Base-by-base conservation (phyloP, 2,888 invertebrate species). In the Eucera pruinosa region DNA sequence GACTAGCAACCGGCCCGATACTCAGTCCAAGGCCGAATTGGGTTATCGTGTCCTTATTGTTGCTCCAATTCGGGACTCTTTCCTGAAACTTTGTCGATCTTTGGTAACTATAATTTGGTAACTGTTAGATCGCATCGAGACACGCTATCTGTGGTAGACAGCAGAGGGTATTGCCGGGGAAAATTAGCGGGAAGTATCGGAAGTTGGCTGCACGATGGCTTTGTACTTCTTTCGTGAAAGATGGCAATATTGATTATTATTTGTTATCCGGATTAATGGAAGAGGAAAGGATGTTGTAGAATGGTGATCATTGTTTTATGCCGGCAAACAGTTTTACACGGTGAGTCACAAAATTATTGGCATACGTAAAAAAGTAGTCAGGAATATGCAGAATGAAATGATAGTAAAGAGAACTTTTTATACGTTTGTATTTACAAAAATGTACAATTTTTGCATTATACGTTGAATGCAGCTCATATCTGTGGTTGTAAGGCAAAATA, bases 1-100 rank as follows among this genome's bases (percentile, higher is more conserved):
- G 36, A 52, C 61, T 30, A 15, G 9, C 60, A 30, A 23, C 39
- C n/a, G 39, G 57, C 50, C 77, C 66, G 70, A 67, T 66, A 68
- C 47, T 76, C 65, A 30, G 54, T n/a, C 45, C 58, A 36, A 65
- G 18, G 23, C 2, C 25, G 3, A 11, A n/a, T 5, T 6, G 6
- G n/a, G 25, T 58, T 71, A 57, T n/a, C n/a, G 70, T 36, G 27
- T 58, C 18, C 45, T 43, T 20, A 57, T 57, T 43, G 57, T 62
- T 27, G 45, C 33, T 27, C n/a, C n/a, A 33, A 50, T 58, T 74
- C 43, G 20, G n/a, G 20, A 20, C 15, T 0, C 11, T 15, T 23
- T n/a, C 9, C n/a, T 9, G 9, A 23, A 50, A 55, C 43, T 62
- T 27, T n/a, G 20, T 9, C 50, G 30, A 72, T 50, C 43, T 27